phyloP scores from a whole-genome alignment of 2,113 vertebrate genomes.

The Glaucidium brasilianum region DNA sequence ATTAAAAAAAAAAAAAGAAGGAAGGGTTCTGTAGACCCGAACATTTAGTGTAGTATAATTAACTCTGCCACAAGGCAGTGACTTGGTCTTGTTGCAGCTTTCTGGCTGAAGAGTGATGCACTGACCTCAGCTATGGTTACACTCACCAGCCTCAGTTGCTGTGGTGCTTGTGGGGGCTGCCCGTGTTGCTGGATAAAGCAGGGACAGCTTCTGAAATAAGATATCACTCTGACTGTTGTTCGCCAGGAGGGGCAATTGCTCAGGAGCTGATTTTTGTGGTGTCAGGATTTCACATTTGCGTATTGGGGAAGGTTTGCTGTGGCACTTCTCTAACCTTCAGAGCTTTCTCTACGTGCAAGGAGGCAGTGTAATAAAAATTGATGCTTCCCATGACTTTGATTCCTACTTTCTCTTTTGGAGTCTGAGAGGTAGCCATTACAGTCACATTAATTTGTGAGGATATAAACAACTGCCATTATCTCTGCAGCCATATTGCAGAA shows the following conservation, averaged over 20 bases:
- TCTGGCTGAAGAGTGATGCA: neutral
- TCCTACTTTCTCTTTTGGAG: neutral
- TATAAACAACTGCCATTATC: conserved; percentile 7
- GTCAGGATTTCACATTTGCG: neutral
- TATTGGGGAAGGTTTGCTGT: neutral
- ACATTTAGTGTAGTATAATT: neutral
- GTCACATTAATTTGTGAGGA: neutral
- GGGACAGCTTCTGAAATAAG: neutral
- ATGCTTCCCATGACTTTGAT: accelerated
- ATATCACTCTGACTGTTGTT: neutral
- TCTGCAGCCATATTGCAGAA: neutral
- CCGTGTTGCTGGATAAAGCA: neutral
- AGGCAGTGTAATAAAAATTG: neutral
- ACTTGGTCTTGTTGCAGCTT: neutral
- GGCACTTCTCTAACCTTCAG: neutral
- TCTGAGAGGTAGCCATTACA: neutral
- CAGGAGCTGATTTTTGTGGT: neutral
- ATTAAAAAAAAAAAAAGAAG: neutral
- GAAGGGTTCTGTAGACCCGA: neutral
- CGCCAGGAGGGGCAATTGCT: neutral
- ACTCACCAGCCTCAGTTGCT: neutral
- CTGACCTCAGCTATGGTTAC: neutral
- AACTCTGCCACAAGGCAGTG: neutral
- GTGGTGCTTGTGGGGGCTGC: neutral
- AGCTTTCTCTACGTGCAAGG: neutral